Evolutionary conservation across 2,888 invertebrate species (phyloP).

Genomic region (Eledona agricola): DNA sequence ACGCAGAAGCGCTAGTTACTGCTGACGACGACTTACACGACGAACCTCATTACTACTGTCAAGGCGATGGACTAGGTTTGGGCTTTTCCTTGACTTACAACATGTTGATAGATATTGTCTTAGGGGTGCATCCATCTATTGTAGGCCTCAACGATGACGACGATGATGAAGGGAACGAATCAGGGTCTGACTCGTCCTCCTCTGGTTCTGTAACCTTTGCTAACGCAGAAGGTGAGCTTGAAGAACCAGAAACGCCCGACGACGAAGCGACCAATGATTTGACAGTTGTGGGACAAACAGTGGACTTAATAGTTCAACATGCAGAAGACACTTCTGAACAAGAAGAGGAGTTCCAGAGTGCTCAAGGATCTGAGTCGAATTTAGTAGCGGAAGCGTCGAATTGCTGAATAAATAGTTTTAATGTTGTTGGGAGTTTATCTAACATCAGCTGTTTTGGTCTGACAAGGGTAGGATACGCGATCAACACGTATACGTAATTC

Average conservation of each 20-base stretch:
- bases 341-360: conserved; percentile 28
- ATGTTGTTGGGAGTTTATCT: too few species aligned
- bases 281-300: conserved; percentile 10
- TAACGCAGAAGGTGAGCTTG: conserved; percentile 15
- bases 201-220: conserved; percentile 22
- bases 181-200: conserved; percentile 29
- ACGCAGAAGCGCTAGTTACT: conserved; percentile 37
- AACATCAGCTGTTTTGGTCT: too few species aligned
- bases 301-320: conserved; percentile 4
- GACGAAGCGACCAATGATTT: conserved; percentile 4
- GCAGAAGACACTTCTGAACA: conserved; percentile 12
- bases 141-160: conserved; percentile 54
- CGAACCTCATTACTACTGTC: conserved; percentile 60
- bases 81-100: background rate
- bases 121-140: conserved; percentile 60
- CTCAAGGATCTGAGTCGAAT: conserved; percentile 26
- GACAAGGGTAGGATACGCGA: too few species aligned
- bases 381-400: conserved; percentile 5
- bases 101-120: conserved; percentile 14
- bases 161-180: conserved; percentile 42
- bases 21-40: conserved; percentile 46
- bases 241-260: conserved; percentile 3
- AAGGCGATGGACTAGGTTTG: conserved; percentile 62
- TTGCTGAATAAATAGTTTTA: background rate
- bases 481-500: too few species aligned